These are phyloP conservation scores for Coleophora flavipennella DNA, from an alignment of 2,888 invertebrate genomes.

Conservation along the genomic window DNA sequence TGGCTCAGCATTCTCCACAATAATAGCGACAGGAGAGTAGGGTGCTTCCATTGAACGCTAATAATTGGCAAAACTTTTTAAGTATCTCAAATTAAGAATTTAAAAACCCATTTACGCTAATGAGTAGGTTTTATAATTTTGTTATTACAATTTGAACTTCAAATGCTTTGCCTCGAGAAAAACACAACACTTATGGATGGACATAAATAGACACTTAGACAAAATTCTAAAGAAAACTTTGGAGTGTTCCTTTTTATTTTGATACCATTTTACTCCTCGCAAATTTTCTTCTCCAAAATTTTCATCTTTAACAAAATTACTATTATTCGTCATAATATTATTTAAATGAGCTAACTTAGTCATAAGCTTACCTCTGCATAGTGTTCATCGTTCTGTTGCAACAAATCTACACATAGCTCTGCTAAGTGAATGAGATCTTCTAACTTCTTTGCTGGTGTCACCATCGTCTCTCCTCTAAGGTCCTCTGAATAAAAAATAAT, in stretches of 20 bases:
- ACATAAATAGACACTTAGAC: constrained; percentile 25
- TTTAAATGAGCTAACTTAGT: too few species aligned
- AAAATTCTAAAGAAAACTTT: constrained; percentile 18
- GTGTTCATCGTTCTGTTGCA: constrained; percentile 99
- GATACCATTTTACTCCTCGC: too few species aligned
- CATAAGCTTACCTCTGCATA: constrained; percentile 98
- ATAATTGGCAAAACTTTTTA: constrained; percentile 37
- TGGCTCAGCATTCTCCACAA: constrained; percentile 52
- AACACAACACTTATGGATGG: constrained; percentile 50
- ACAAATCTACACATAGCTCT: constrained; percentile 96
- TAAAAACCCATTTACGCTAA: neutral
- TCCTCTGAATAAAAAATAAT: constrained; percentile 74
- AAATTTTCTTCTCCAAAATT: constrained; percentile 24
- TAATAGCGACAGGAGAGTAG: constrained; percentile 65
- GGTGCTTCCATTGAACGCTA: constrained; percentile 61
- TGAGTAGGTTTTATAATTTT: too few species aligned
- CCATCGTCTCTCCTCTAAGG: constrained; percentile 85
- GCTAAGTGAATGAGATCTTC: constrained; percentile 98
- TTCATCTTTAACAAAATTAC: constrained; percentile 11
- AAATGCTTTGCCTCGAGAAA: constrained; percentile 40
- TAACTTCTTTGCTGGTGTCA: constrained; percentile 89
- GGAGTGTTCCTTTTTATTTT: constrained; percentile 17
- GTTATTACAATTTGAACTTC: constrained; percentile 16
- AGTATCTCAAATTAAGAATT: neutral
- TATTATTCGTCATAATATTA: constrained; percentile 18